These are phyloP conservation scores for Stigmatopora nigra DNA, from an alignment of 2,113 vertebrate species.

Conservation along the genomic window DNA sequence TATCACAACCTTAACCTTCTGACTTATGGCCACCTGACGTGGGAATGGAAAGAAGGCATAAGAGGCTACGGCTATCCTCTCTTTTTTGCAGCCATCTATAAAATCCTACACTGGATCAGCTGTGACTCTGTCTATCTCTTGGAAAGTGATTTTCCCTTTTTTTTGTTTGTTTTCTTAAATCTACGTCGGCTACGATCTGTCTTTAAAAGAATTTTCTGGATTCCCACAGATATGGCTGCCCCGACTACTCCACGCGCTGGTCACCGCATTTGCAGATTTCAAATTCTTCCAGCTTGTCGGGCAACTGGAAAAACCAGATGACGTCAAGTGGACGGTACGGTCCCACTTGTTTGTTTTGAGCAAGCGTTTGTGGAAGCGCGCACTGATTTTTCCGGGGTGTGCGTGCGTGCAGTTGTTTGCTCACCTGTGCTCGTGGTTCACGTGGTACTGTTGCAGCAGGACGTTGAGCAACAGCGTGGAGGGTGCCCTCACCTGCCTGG, in stretches of 20 bases:
- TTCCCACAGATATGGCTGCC: slow-evolving; percentile 83
- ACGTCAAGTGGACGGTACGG: slow-evolving; percentile 84
- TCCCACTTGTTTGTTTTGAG: not conserved
- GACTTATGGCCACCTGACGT: slow-evolving; percentile 86
- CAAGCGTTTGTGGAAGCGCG: too few relatives aligned
- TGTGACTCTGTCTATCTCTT: slow-evolving; percentile 76
- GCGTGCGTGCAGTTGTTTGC: slow-evolving; percentile 75
- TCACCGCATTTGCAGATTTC: slow-evolving; percentile 82
- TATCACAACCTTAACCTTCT: slow-evolving; percentile 36
- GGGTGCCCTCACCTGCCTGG: slow-evolving; percentile 77
- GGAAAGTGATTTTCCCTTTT: slow-evolving; percentile 65
- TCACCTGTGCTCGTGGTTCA: slow-evolving; percentile 95
- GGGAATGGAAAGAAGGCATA: slow-evolving; percentile 85
- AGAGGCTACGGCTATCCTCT: slow-evolving; percentile 85
- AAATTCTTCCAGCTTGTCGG: slow-evolving; percentile 78
- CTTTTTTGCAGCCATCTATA: slow-evolving; percentile 83
- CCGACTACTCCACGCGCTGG: slow-evolving; percentile 76
- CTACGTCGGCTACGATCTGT: not conserved
- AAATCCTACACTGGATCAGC: slow-evolving; percentile 72
- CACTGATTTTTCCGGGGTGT: not conserved
- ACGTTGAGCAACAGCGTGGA: slow-evolving; percentile 94
- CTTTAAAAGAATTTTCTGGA: not conserved
- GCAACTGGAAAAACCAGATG: slow-evolving; percentile 70
- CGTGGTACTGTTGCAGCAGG: slow-evolving; percentile 92
- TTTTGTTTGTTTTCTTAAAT: too few relatives aligned